Base-by-base conservation (phyloP, 2,888 invertebrate genomes). In the Agriopis leucophaearia region DNA sequence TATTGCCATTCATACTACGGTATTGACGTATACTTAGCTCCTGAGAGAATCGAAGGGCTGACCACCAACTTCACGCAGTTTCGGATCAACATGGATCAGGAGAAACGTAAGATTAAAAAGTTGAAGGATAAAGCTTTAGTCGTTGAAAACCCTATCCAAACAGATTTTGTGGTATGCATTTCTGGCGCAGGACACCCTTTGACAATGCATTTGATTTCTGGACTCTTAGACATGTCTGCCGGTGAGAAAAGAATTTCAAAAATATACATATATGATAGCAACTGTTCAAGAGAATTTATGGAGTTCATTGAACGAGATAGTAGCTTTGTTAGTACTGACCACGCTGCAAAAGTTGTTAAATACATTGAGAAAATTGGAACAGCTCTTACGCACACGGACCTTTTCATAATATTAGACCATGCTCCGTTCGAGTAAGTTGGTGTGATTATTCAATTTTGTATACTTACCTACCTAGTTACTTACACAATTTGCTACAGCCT, bases 1-100 rank as follows among this genome's bases (percentile, higher is more conserved):
- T 95, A 95, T 74, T 93, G 95, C 74, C 90, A 94, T 81, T 94
- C 95, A 44, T 96, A 95, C 84, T 96, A 96, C 75, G 74, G 89
- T 45, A 88, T 92, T 70, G 90, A 92, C 74, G 74, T 81, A 9
- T 90, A 87, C 74, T 72, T 90, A 56, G 74, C 85, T 9, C 69
- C 82, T 44, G 83, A 88, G 47, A 89, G 84, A 76, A 85, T 87
- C 66, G 79, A 85, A 69, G 81, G 81, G 16, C 75, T 92, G 38
- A 72, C 85, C 3, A 73, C 82, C 12, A 90, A 86, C 64, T 80
- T 81, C 69, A 66, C 72, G 38, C 91, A 92, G 70, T 89, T 80
- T 64, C 75, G 84, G 69, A 83, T 75, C 48, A 90, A 88, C 74
- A 6, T 85, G 12, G 66, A 73, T 50, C 15, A 60, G 13, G 82